These are phyloP conservation scores for Tetranychus piercei DNA, from an alignment of 2,888 invertebrate species.

Conservation along the genomic window DNA sequence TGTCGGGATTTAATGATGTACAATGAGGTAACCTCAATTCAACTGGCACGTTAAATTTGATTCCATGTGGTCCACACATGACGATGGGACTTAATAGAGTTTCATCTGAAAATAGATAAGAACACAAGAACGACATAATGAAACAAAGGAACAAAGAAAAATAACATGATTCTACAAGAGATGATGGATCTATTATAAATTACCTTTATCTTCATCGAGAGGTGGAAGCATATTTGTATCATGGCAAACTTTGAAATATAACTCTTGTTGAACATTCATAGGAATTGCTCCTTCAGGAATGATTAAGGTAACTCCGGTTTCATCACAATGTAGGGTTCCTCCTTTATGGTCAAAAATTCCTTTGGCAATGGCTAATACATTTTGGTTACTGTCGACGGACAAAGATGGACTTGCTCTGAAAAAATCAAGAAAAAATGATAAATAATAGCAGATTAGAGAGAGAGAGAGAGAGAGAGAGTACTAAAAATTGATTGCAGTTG, in stretches of 20 bases:
- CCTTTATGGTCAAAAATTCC: constrained; percentile 54
- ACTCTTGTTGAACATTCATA: constrained; percentile 61
- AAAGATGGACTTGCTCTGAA: constrained; percentile 8
- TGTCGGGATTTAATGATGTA: constrained; percentile 35
- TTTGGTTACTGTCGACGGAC: constrained; percentile 27
- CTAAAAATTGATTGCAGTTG: not conserved
- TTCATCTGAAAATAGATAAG: constrained; percentile 48
- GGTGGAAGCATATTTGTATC: constrained; percentile 53
- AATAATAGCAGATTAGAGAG: constrained; percentile 1
- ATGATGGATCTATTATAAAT: constrained; percentile 13
- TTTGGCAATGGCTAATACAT: constrained; percentile 32
- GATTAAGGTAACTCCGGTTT: constrained; percentile 73
- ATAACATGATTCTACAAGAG: not conserved
- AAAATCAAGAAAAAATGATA: not conserved
- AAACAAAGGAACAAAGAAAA: not conserved
- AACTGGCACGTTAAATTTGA: constrained; percentile 69
- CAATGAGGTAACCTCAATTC: constrained; percentile 68
- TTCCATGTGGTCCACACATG: constrained; percentile 85
- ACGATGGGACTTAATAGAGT: constrained; percentile 80
- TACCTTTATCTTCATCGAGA: constrained; percentile 75
- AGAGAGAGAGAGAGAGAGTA: not conserved
- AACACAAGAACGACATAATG: not conserved
- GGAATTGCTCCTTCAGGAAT: constrained; percentile 74
- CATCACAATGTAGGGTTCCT: constrained; percentile 61
- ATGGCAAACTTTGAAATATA: constrained; percentile 63